These are phyloP conservation scores for Boulengeromyrus knoepffleri DNA, from an alignment of 2,113 vertebrate species.

Conservation along the genomic window DNA sequence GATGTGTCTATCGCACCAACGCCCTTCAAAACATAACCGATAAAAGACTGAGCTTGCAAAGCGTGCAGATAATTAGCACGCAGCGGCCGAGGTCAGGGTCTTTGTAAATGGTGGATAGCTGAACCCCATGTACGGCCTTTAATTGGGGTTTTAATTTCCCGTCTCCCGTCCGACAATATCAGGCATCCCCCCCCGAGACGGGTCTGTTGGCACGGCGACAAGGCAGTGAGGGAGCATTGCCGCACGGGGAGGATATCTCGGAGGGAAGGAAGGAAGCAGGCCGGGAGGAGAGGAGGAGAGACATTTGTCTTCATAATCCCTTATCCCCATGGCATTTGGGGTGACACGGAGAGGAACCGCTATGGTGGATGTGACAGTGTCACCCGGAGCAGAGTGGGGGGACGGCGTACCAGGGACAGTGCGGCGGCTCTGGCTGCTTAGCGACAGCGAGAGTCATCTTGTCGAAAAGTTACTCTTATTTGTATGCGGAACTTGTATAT, in stretches of 20 bases:
- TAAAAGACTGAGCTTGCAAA: neutral
- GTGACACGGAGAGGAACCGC: neutral
- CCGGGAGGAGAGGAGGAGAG: conserved; percentile 27
- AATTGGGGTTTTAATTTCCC: conserved; percentile 7
- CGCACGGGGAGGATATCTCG: neutral
- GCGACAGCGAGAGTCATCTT: neutral
- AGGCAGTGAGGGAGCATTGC: neutral
- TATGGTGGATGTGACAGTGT: neutral
- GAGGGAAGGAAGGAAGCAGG: conserved; percentile 24
- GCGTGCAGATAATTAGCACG: neutral
- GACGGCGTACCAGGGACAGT: neutral
- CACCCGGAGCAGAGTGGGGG: neutral
- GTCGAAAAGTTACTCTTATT: neutral
- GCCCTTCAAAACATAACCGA: neutral
- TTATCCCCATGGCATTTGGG: neutral
- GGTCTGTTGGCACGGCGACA: neutral
- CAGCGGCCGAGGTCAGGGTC: neutral
- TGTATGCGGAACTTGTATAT: neutral
- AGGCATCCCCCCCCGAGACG: neutral
- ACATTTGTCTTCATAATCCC: conserved; percentile 34
- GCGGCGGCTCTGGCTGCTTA: neutral
- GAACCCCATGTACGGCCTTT: neutral
- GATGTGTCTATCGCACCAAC: neutral
- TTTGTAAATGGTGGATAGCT: neutral
- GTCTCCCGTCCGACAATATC: neutral